A percentile compares a stretch with the other conserved stretches of the same genome.
Evolutionary conservation across 2,888 invertebrate species (phyloP).

Genomic region (Pachliopta kotzebuea): DNA sequence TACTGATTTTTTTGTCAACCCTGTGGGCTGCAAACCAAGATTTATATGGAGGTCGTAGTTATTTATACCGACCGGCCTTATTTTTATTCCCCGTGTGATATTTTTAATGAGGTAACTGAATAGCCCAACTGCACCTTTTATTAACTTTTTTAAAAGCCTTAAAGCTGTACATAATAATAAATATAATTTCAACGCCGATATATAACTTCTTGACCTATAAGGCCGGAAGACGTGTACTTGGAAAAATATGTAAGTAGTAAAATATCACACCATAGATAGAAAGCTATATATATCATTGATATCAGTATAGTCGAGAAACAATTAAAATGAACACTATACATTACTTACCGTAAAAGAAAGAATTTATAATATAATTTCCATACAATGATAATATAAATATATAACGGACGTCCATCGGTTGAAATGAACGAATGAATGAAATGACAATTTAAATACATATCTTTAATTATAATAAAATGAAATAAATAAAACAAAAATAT

Average conservation of each 20-base stretch:
- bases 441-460: too few species aligned
- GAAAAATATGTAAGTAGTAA: background rate
- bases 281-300: too few species aligned
- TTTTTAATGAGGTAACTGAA: conserved; percentile 77
- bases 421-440: too few species aligned
- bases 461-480: too few species aligned
- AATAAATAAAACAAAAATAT: too few species aligned
- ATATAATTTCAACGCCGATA: conserved; percentile 32
- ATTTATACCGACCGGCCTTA: conserved; percentile 70
- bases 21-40: conserved; percentile 69
- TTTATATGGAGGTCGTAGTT: conserved; percentile 70
- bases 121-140: conserved; percentile 66
- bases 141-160: conserved; percentile 66
- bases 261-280: background rate
- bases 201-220: conserved; percentile 33
- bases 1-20: conserved; percentile 47
- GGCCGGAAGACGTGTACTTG: background rate
- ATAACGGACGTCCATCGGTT: too few species aligned
- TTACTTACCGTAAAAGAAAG: too few species aligned
- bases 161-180: conserved; percentile 37
- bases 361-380: too few species aligned
- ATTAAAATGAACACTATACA: too few species aligned
- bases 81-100: conserved; percentile 77
- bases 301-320: too few species aligned
- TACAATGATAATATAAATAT: too few species aligned